Evolutionary conservation across 2,113 vertebrate species (phyloP).

Genomic region (Ailuropoda melanoleuca): DNA sequence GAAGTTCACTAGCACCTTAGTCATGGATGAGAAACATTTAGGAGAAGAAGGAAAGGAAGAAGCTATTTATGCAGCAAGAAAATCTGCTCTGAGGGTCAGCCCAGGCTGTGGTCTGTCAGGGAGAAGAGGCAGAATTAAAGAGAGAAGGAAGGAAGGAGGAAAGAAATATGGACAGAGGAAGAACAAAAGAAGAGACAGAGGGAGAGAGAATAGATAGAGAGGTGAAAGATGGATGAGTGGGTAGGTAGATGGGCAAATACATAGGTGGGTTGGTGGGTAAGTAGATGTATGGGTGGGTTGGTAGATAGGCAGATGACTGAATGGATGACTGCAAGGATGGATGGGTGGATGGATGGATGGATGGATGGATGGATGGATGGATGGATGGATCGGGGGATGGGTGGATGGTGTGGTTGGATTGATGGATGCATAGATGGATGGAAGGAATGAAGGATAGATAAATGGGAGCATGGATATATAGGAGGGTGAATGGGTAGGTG

Average conservation of each 20-base stretch:
- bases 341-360: not conserved
- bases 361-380: not conserved
- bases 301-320: no score
- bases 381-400: not conserved
- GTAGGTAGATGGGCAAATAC: not conserved
- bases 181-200: no score
- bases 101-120: not conserved
- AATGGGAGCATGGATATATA: not conserved
- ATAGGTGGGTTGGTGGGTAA: no score
- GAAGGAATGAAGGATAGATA: not conserved
- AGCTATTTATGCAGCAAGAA: not conserved
- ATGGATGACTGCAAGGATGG: not conserved
- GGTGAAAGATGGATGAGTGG: not conserved
- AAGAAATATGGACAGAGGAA: not conserved
- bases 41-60: not conserved
- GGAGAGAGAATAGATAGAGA: not conserved
- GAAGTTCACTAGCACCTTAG: not conserved
- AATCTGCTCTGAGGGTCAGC: not conserved
- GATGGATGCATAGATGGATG: no score
- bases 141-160: not conserved
- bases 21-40: not conserved
- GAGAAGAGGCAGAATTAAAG: not conserved
- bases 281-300: not conserved
- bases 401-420: not conserved
- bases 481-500: not conserved